These are phyloP conservation scores for Sclerodermus sp. DNA, from an alignment of 2,888 invertebrate genomes.

Conservation along the genomic window DNA sequence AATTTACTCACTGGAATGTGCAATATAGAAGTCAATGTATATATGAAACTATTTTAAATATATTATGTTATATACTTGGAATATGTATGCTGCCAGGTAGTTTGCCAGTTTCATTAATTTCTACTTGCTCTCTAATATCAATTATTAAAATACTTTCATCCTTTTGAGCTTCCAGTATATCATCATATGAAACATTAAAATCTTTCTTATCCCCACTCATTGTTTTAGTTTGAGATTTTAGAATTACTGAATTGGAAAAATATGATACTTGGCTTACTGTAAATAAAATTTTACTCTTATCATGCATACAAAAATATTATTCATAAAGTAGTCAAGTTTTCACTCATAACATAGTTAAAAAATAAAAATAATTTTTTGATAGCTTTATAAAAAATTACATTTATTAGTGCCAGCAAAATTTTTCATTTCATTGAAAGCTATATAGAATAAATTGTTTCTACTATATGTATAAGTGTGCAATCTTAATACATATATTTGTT, in stretches of 20 bases:
- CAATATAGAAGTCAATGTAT: background rate
- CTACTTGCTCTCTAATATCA: slow-evolving; percentile 76
- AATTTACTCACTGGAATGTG: slow-evolving; percentile 62
- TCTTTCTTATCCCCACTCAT: slow-evolving; percentile 29
- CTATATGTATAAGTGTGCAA: too few species aligned
- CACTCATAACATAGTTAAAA: too few species aligned
- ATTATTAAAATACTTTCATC: slow-evolving; percentile 64
- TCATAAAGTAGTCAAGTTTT: too few species aligned
- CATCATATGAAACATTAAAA: slow-evolving; percentile 36
- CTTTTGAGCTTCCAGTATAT: slow-evolving; percentile 54
- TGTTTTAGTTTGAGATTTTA: slow-evolving; percentile 4
- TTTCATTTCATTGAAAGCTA: too few species aligned
- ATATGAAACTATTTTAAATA: slow-evolving; percentile 4
- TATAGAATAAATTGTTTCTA: too few species aligned
- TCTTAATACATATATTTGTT: too few species aligned
- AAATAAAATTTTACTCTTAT: too few species aligned
- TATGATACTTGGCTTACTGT: too few species aligned
- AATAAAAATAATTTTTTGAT: too few species aligned
- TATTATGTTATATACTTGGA: slow-evolving; percentile 63
- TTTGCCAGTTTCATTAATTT: slow-evolving; percentile 69
- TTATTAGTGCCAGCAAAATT: too few species aligned
- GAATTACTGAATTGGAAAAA: slow-evolving; percentile 11
- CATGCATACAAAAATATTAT: too few species aligned
- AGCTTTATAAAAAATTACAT: too few species aligned
- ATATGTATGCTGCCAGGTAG: slow-evolving; percentile 77